A percentile compares a stretch with the other conserved stretches of the same genome.
These are phyloP conservation scores for Margarornis squamiger DNA, from an alignment of 2,797 vertebrate species.

Conservation along the genomic window DNA sequence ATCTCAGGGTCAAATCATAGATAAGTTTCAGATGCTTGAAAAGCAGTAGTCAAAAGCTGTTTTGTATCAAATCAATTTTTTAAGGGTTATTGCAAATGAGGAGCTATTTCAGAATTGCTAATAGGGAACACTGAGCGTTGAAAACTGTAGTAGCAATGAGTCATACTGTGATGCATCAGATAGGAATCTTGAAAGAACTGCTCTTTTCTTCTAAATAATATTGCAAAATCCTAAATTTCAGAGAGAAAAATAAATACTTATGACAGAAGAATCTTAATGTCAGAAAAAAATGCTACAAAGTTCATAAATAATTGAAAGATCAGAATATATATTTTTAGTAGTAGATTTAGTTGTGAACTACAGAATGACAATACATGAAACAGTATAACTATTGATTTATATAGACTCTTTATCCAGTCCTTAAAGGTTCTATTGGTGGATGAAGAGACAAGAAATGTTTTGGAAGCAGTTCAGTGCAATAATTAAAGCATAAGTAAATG, in stretches of 20 bases:
- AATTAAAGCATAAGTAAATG: background rate
- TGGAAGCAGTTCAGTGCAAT: background rate
- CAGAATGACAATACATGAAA: background rate
- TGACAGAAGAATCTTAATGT: background rate
- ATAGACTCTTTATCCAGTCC: background rate
- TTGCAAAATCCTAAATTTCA: background rate
- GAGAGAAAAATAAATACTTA: background rate
- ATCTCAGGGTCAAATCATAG: background rate
- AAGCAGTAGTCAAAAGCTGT: background rate
- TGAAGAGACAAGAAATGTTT: background rate
- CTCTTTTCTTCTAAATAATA: background rate
- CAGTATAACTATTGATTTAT: background rate
- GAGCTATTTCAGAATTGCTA: background rate
- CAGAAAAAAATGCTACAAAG: background rate
- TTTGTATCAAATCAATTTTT: background rate
- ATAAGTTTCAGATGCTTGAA: conserved; percentile 36
- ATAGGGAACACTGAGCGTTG: background rate
- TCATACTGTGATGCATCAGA: background rate
- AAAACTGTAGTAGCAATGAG: background rate
- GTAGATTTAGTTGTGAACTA: background rate
- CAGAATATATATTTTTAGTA: background rate
- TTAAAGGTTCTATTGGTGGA: background rate
- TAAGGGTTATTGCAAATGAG: background rate
- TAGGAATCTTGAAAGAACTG: conserved; percentile 2
- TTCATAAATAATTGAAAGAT: background rate